Conservation (phyloP, 2,888 invertebrate species). For the Kryphioiulus occultus region DNA sequence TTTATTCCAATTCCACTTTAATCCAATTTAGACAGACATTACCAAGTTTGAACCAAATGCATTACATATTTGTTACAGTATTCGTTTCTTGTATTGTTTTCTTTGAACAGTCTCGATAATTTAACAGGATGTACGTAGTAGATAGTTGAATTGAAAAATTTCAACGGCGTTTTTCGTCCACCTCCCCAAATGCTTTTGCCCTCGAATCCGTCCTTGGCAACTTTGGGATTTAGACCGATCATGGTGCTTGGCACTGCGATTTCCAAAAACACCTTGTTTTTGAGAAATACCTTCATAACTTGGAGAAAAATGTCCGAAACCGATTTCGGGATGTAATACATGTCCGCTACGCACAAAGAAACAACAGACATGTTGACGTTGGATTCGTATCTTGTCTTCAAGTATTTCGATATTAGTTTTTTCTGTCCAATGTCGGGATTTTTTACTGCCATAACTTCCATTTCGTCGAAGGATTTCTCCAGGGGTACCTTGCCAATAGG, state of each 20-base stretch:
- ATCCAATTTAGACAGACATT: neutral
- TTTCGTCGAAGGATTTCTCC: neutral
- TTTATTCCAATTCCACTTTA: no score
- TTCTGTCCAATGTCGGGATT: neutral
- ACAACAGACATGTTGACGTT: neutral
- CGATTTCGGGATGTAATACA: slow-evolving; percentile 41
- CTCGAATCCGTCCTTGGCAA: neutral
- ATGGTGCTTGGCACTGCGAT: slow-evolving; percentile 48
- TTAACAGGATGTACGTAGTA: slow-evolving; percentile 42
- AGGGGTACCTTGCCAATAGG: neutral
- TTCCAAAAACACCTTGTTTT: slow-evolving; percentile 44
- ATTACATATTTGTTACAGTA: slow-evolving; percentile 13
- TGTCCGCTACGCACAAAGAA: neutral
- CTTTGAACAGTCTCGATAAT: neutral
- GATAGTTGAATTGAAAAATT: neutral
- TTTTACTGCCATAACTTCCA: neutral
- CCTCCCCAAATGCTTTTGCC: slow-evolving; percentile 43
- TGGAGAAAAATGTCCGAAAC: slow-evolving; percentile 31
- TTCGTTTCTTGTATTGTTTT: neutral
- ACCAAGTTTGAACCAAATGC: neutral
- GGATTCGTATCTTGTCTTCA: neutral
- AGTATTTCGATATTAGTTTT: neutral
- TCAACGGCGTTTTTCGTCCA: neutral
- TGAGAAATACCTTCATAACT: slow-evolving; percentile 32
- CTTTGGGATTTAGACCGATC: neutral